These are phyloP conservation scores for Pluvianellus socialis DNA, from an alignment of 2,113 vertebrate genomes.

Conservation along the genomic window DNA sequence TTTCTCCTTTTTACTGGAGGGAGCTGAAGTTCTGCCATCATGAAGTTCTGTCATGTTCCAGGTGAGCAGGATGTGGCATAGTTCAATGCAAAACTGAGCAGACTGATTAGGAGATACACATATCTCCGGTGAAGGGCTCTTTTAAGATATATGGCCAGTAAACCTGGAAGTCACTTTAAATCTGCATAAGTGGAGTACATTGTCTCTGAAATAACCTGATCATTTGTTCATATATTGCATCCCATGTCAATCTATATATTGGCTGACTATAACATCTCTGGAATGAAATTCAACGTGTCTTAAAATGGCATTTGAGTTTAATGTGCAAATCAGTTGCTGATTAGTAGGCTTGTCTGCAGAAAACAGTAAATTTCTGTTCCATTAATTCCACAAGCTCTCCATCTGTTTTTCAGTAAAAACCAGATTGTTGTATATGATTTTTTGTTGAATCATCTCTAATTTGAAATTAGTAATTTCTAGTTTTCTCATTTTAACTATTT, in stretches of 20 bases:
- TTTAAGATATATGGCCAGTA: neutral
- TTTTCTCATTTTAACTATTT: neutral
- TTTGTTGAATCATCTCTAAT: neutral
- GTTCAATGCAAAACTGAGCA: neutral
- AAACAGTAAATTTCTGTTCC: neutral
- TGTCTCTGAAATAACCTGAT: neutral
- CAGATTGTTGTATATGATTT: neutral
- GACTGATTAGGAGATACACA: neutral
- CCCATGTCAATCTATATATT: rapidly evolving
- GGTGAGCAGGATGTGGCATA: neutral
- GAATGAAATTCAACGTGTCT: neutral
- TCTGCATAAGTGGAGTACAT: neutral
- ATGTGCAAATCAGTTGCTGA: neutral
- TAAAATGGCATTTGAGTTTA: neutral
- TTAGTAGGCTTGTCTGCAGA: neutral
- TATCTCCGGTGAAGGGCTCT: neutral
- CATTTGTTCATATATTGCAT: neutral
- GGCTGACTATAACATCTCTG: neutral
- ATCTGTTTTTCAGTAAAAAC: neutral
- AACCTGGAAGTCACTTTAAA: neutral
- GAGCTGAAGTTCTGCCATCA: no score
- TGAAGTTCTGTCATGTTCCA: no score
- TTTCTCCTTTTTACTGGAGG: no score
- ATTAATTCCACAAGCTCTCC: neutral
- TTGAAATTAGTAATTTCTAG: neutral